Conservation (phyloP, 2,113 vertebrate genomes). For the Pseudorasbora parva region DNA sequence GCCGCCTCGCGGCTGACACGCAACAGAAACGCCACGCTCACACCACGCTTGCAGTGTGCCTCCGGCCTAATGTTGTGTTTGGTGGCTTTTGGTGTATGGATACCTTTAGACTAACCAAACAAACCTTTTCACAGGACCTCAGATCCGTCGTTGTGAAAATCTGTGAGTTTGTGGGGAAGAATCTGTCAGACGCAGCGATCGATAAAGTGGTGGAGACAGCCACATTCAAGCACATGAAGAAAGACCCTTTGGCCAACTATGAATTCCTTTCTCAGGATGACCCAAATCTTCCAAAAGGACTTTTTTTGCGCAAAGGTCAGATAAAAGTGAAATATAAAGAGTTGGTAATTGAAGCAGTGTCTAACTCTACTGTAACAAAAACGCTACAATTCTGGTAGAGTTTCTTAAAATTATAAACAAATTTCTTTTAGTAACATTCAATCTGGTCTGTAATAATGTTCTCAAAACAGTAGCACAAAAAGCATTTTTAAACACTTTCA, state of each 20-base stretch:
- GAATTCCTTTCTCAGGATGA: conserved; percentile 46
- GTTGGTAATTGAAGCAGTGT: not conserved
- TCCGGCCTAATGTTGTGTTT: too few species aligned
- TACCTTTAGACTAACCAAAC: not conserved
- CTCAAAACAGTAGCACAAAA: too few species aligned
- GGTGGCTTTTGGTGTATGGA: not conserved
- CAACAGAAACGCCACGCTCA: too few species aligned
- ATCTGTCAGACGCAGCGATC: conserved; percentile 63
- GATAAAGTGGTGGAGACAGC: conserved; percentile 68
- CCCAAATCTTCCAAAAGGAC: conserved; percentile 43
- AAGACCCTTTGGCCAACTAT: conserved; percentile 67
- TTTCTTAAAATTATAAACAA: too few species aligned
- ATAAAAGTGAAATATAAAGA: not conserved
- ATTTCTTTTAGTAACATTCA: too few species aligned
- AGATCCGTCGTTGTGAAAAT: conserved; percentile 66
- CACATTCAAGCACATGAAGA: conserved; percentile 69
- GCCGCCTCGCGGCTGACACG: too few species aligned
- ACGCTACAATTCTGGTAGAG: too few species aligned
- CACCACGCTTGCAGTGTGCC: too few species aligned
- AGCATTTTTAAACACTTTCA: too few species aligned
- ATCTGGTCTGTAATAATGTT: too few species aligned
- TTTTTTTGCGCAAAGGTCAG: conserved; percentile 65
- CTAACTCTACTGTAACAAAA: not conserved
- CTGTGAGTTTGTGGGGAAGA: conserved; percentile 68
- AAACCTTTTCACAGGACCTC: conserved; percentile 65